Evolutionary conservation across 2,888 invertebrate species (phyloP).

Genomic region (Petrolisthes manimaculis): DNA sequence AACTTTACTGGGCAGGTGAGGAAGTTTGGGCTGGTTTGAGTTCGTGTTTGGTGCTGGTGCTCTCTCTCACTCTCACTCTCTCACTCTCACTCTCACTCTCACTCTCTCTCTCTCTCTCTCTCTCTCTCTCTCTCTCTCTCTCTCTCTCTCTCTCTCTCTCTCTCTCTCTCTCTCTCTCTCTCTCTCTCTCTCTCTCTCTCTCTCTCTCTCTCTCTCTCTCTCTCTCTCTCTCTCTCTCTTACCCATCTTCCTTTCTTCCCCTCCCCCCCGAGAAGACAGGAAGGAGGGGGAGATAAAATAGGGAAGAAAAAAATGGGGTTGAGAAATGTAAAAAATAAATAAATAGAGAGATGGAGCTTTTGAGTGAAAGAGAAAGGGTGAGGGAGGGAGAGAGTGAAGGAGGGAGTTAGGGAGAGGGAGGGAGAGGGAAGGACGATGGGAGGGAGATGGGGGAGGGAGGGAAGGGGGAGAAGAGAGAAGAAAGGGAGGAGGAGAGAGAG

Average conservation of each 20-base stretch:
- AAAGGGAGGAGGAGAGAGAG: neutral
- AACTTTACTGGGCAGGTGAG: constrained; percentile 31
- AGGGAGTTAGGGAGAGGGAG: neutral
- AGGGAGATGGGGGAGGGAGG: neutral
- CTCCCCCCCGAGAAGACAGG: too few relatives aligned
- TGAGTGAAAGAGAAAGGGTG: too few relatives aligned
- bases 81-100: neutral
- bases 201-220: neutral
- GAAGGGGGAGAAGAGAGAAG: neutral
- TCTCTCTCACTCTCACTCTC: neutral
- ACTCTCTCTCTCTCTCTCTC: neutral
- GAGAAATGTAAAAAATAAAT: too few relatives aligned
- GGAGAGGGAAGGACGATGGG: neutral
- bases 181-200: neutral
- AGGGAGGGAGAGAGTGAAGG: too few relatives aligned
- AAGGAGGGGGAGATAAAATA: too few relatives aligned
- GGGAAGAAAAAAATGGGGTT: too few relatives aligned
- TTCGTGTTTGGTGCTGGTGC: neutral
- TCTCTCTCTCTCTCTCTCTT: neutral
- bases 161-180: neutral
- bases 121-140: neutral
- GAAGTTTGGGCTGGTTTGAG: constrained; percentile 19
- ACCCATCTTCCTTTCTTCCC: neutral
- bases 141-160: neutral
- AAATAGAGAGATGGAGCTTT: neutral